A percentile compares a stretch with the other conserved stretches of the same genome.
Evolutionary conservation across 1,140 invertebrate genomes (phyloP).

Genomic region (Saccostrea cuccullata): DNA sequence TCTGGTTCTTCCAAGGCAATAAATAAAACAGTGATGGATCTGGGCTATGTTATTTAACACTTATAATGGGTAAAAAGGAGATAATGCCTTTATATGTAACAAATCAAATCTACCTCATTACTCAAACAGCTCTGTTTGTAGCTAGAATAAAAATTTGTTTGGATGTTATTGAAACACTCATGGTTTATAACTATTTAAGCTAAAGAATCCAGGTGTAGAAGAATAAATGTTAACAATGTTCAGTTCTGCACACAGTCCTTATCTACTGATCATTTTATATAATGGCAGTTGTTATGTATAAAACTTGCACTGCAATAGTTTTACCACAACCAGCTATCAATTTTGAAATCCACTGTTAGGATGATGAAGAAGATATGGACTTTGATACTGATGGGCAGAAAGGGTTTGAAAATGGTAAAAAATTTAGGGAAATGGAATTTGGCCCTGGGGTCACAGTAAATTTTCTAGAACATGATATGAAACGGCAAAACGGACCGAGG

Average conservation of each 20-base stretch:
- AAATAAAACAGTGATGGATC: neutral
- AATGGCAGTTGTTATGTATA: neutral
- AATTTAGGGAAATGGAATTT: slow-evolving; percentile 24
- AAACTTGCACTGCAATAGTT: neutral
- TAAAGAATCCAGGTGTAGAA: no score
- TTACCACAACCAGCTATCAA: neutral
- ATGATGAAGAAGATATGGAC: slow-evolving; percentile 3
- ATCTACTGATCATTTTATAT: neutral
- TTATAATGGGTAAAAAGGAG: no score
- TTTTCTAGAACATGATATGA: slow-evolving; percentile 29
- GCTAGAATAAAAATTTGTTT: no score
- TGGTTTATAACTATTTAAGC: no score
- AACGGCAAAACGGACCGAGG: slow-evolving; percentile 8
- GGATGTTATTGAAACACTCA: no score
- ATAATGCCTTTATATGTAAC: no score
- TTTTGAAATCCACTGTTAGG: neutral
- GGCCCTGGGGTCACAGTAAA: slow-evolving; percentile 44
- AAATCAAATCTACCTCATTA: no score
- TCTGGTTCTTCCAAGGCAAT: neutral
- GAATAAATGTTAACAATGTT: neutral
- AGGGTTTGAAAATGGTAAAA: slow-evolving; percentile 10
- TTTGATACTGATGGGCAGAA: neutral
- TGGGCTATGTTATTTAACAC: slow-evolving; percentile 5
- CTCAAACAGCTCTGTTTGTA: no score
- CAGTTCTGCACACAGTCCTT: neutral